Conservation (phyloP, 2,797 vertebrate genomes). For the Sebastes ruberrimus region DNA sequence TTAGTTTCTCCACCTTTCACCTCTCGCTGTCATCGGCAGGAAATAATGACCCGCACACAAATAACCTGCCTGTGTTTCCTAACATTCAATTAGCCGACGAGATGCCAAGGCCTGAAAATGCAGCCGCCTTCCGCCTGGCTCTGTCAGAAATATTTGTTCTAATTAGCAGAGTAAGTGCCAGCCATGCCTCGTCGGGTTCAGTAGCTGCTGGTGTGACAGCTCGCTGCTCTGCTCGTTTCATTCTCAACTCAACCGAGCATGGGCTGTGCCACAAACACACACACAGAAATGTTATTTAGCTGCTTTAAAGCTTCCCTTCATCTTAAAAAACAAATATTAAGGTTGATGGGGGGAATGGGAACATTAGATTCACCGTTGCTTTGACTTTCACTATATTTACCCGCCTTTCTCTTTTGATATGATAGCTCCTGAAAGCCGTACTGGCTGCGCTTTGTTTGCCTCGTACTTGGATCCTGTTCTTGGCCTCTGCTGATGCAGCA, state of each 20-base stretch:
- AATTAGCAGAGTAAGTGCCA: constrained; percentile 59
- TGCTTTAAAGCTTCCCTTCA: constrained; percentile 35
- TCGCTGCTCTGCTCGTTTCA: constrained; percentile 41
- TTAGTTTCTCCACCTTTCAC: neutral
- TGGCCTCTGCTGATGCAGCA: constrained; percentile 31
- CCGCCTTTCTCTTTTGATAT: constrained; percentile 45
- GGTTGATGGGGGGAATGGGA: constrained; percentile 17
- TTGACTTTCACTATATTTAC: constrained; percentile 27
- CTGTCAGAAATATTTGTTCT: constrained; percentile 55
- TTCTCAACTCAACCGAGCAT: constrained; percentile 30
- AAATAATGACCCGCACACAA: constrained; percentile 24
- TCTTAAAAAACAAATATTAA: constrained; percentile 33
- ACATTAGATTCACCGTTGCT: constrained; percentile 12
- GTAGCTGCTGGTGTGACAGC: constrained; percentile 31
- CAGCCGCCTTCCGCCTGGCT: constrained; percentile 9
- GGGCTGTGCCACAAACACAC: constrained; percentile 2
- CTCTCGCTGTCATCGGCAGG: constrained; percentile 14
- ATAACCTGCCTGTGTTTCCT: constrained; percentile 33
- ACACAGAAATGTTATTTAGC: constrained; percentile 8
- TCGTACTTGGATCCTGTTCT: constrained; percentile 34
- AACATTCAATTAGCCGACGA: constrained; percentile 30
- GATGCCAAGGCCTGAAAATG: constrained; percentile 18
- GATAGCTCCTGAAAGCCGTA: constrained; percentile 41
- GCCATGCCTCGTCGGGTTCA: constrained; percentile 37
- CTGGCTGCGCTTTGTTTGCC: constrained; percentile 23